Conservation (phyloP, 2,113 vertebrate species). For the Romanogobio albipinnatus region DNA sequence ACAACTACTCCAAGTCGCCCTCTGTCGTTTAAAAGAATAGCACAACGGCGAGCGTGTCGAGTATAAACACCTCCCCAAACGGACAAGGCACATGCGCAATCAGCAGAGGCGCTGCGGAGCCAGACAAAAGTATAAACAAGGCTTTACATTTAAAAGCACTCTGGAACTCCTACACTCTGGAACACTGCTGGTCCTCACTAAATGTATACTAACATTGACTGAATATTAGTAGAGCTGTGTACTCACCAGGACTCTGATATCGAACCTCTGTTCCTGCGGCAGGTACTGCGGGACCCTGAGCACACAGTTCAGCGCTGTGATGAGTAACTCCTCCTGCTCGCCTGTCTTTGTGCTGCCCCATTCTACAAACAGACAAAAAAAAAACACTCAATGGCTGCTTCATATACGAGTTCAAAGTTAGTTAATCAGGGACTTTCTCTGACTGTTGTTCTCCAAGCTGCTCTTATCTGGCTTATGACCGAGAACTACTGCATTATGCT, state of each 20-base stretch:
- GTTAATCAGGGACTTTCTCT: slow-evolving; percentile 5
- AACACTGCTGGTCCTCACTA: background rate
- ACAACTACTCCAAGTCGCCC: too few species aligned
- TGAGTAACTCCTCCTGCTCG: slow-evolving; percentile 90
- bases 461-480: slow-evolving; percentile 8
- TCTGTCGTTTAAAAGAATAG: too few species aligned
- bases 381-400: background rate
- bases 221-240: background rate
- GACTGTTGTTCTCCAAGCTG: background rate
- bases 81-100: too few species aligned
- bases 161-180: background rate
- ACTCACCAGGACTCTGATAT: slow-evolving; percentile 95
- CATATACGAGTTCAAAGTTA: background rate
- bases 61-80: too few species aligned
- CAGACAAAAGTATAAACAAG: too few species aligned
- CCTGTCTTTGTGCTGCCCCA: slow-evolving; percentile 99
- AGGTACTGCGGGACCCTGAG: slow-evolving; percentile 95
- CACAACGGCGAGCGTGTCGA: too few species aligned
- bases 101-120: too few species aligned
- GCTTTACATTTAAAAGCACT: background rate
- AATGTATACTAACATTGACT: background rate
- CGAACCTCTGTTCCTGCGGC: slow-evolving; percentile 96
- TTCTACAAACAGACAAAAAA: slow-evolving; percentile 73
- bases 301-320: slow-evolving; percentile 94
- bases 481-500: background rate